Percentiles rank a stretch among this genome's conserved stretches.
These are phyloP conservation scores for Alauda arvensis DNA, from an alignment of 2,797 vertebrate genomes.

Conservation along the genomic window DNA sequence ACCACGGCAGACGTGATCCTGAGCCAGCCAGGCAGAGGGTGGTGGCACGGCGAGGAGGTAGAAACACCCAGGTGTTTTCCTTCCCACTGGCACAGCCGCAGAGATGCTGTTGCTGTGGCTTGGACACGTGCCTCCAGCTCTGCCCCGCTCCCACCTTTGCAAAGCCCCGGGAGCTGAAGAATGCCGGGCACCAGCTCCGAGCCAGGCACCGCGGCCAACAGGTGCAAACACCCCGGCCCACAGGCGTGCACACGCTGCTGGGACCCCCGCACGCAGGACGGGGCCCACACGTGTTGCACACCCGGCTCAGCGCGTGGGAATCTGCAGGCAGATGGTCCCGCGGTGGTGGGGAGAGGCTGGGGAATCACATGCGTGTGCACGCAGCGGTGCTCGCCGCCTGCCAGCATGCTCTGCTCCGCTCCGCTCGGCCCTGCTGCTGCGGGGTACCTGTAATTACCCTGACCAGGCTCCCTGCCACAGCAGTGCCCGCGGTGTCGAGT, in stretches of 20 bases:
- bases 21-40: neutral
- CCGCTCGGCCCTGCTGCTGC: neutral
- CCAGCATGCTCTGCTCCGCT: neutral
- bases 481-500: neutral
- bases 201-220: neutral
- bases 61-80: neutral
- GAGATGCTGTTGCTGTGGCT: neutral
- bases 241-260: fast-evolving
- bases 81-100: neutral
- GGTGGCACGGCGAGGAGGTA: neutral
- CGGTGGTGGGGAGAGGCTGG: neutral
- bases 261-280: neutral
- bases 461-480: neutral
- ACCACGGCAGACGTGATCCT: neutral
- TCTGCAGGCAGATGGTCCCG: slow-evolving; percentile 9
- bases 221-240: neutral
- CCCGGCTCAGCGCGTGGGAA: neutral
- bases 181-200: neutral
- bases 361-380: neutral
- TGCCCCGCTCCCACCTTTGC: neutral
- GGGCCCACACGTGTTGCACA: neutral
- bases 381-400: neutral
- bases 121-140: neutral
- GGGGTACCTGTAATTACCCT: slow-evolving; percentile 4
- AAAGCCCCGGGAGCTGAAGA: neutral